A percentile compares a stretch with the other conserved stretches of the same genome.
These are phyloP conservation scores for Chromoteleia sp. DNA, from an alignment of 2,888 invertebrate species.

Conservation along the genomic window DNA sequence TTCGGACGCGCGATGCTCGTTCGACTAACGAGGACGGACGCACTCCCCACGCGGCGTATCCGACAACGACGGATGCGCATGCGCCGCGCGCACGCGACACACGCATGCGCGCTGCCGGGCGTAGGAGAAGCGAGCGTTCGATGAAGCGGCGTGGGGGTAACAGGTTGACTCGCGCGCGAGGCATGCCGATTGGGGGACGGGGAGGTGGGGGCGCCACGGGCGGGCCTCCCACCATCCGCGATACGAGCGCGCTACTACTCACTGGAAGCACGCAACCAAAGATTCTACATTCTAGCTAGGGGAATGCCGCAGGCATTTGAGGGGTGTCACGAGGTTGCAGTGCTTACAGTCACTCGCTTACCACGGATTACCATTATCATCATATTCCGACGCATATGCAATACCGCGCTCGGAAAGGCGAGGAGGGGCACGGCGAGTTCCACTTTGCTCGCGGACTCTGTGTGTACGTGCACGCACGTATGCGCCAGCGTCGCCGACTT, in stretches of 20 bases:
- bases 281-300: conserved; percentile 62
- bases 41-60: background rate
- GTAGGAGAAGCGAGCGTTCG: conserved; percentile 69
- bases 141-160: conserved; percentile 73
- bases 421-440: conserved; percentile 16
- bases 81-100: conserved; percentile 67
- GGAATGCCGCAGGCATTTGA: conserved; percentile 70
- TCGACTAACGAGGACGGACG: conserved; percentile 30
- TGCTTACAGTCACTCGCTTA: conserved; percentile 79
- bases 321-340: conserved; percentile 78
- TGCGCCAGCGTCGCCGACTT: conserved; percentile 12
- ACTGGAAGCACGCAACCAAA: conserved; percentile 62
- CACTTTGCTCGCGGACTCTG: conserved; percentile 28
- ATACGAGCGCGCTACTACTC: conserved; percentile 42
- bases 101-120: conserved; percentile 72
- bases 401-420: conserved; percentile 26
- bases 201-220: conserved; percentile 54
- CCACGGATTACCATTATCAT: conserved; percentile 82
- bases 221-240: conserved; percentile 36
- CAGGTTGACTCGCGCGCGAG: conserved; percentile 82
- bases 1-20: background rate
- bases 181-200: conserved; percentile 74
- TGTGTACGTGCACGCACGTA: conserved; percentile 25
- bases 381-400: conserved; percentile 75
- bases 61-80: conserved; percentile 23